Evolutionary conservation across 2,113 vertebrate species (phyloP), one percentile per base, ranked within the genome.

Genomic region (Dolichotis patagonum): DNA sequence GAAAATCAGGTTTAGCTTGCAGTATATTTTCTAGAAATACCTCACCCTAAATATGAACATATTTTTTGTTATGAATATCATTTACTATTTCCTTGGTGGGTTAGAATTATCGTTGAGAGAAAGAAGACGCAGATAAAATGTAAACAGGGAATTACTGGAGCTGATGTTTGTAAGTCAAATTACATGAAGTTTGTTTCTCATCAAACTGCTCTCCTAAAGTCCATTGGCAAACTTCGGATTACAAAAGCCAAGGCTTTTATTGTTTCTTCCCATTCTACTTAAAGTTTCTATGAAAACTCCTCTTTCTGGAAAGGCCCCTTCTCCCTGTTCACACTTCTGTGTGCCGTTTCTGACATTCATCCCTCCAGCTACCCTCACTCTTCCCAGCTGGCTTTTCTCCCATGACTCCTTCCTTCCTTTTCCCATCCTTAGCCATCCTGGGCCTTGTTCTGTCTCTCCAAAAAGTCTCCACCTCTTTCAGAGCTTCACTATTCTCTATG

Each of bases 1-100:
- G 87, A 97, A 97, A 89, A 96, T 75, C 56, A 58, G 32, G 14
- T 65, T 93, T 90, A 96, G 73, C 41, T 62, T 90, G 63, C 13
- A 65, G 24, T 26, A 12, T 82, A 65, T 91, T 95, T 94, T 94
- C 89, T 78, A 65, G 35, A 60, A 82, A 62, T 69, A 41, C 7
- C 6, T 97, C 65, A 88, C 58, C 26, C 69, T 58, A 90, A 95
- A 85, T 60, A 10, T 22, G 96, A 92, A 91, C 49, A 30, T 6
- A 43, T 11, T 26, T 65, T 78, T 90, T 87, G 26, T 90, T 75
- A 56, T 84, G 35, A 93, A 86, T 4, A n/a, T 80, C 87, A 93
- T 71, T 85, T 63, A 83, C 43, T 69, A n/a, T 88, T 93, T 95
- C 71, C 7, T 90, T 75, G 38, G 49, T 85, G 38, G 52, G n/a